Base-by-base conservation (phyloP, 35 echinoderm and acorn worm genomes). In the Apostichopus californicus region DNA sequence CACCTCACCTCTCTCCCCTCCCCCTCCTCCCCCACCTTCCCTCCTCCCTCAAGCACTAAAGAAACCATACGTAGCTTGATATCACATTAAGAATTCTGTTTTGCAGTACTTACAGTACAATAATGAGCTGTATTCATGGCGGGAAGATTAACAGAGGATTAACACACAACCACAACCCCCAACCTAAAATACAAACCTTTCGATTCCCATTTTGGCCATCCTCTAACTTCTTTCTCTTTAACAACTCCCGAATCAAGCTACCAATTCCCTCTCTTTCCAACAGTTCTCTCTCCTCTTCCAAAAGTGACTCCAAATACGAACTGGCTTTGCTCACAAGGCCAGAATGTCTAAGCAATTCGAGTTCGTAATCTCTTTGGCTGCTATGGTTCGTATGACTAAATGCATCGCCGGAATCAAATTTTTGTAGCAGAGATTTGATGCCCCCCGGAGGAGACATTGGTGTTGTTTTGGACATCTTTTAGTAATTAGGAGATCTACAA, bases 261-360 rank as follows among this genome's bases (percentile, higher is more conserved):
- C 86, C 86, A 26, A 89, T 12, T 8, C 86, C 86, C n/a, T 89
- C 86, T 64, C 86, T 89, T n/a, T 89, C 86, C 60, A 89, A 34
- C 34, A 89, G 24, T 54, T 89, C 86, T 72, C 28, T 68, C 22
- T 89, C 86, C n/a, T 89, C 86, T 8, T 89, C 28, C 63, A 89
- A 73, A 11, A 89, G 86, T 63, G 86, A 58, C 61, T 89, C 86
- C 26, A 89, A 53, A 13, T 89, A 64, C 6, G 63, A 66, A 21
- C 86, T 89, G 5, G 63, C 86, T 73, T 89, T 89, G 63, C 63
- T 89, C 57, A 89, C 86, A 26, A 89, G 68, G 25, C 86, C 86
- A 55, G 28, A 89, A 68, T 73, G 5, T 46, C 86, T 60, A 17
- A 89, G 64, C 6, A 72, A 15, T 34, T 89, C 86, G 11, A 89